phyloP scores from a whole-genome alignment of 2,797 vertebrate species.

The Nannoperca obscura region DNA sequence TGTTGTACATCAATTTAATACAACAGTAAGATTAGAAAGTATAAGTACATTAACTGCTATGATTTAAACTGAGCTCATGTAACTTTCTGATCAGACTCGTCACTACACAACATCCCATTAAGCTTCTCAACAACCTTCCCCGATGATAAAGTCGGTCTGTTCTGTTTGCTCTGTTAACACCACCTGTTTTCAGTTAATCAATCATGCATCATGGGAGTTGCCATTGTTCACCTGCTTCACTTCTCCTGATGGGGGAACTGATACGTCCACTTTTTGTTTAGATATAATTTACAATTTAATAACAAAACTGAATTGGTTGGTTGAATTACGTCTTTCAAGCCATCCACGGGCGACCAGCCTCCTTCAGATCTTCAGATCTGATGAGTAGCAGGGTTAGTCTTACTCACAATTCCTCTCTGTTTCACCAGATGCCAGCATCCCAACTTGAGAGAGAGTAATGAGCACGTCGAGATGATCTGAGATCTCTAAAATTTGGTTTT shows the following conservation, averaged over 20 bases:
- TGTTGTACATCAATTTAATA: neutral
- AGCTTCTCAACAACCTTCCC: slow-evolving; percentile 9
- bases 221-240: slow-evolving; percentile 13
- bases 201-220: slow-evolving; percentile 7
- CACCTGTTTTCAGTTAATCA: slow-evolving; percentile 36
- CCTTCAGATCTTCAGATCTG: neutral
- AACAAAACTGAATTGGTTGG: neutral
- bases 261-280: slow-evolving; percentile 5
- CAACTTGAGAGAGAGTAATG: neutral
- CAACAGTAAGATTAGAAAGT: neutral
- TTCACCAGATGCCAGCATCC: neutral
- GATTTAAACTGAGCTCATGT: neutral
- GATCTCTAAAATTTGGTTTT: slow-evolving; percentile 1
- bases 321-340: neutral
- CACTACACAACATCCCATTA: neutral
- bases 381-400: neutral
- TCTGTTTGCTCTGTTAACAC: neutral
- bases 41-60: neutral
- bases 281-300: slow-evolving; percentile 30
- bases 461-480: neutral
- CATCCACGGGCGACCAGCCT: neutral
- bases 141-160: slow-evolving; percentile 14
- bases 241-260: neutral
- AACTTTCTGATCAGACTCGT: neutral
- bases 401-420: neutral